These are phyloP conservation scores for Nycticebus coucang DNA, from an alignment of 2,113 vertebrate genomes.

Conservation along the genomic window DNA sequence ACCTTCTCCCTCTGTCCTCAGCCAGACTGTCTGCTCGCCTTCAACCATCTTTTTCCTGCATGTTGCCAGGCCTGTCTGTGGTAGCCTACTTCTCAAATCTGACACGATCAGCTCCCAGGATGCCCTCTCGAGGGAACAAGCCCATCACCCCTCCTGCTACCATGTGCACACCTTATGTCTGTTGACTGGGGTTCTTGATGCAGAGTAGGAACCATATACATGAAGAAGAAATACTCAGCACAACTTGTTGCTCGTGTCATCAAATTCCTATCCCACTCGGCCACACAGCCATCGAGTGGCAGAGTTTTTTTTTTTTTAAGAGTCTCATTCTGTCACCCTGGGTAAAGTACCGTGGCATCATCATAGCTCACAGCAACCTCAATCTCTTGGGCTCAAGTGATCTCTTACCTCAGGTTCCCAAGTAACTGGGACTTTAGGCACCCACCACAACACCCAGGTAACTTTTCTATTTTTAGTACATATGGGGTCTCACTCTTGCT, in stretches of 20 bases:
- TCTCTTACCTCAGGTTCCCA: no score
- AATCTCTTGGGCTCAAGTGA: no score
- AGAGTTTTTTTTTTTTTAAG: not conserved
- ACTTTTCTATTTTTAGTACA: no score
- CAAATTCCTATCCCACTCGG: not conserved
- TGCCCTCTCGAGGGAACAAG: not conserved
- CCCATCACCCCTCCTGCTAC: not conserved
- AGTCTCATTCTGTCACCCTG: no score
- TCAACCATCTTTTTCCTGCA: not conserved
- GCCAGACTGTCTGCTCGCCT: not conserved
- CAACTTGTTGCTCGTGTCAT: rapidly evolving
- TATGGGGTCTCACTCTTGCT: no score
- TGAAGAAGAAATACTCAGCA: not conserved
- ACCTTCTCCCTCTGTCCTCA: not conserved
- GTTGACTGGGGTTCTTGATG: not conserved
- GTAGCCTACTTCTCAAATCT: not conserved
- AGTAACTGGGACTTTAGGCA: no score
- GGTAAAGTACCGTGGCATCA: no score
- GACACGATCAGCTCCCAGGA: not conserved
- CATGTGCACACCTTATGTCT: rapidly evolving
- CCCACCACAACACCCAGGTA: no score
- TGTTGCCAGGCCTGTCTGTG: not conserved
- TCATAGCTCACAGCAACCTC: no score
- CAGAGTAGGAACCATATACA: not conserved
- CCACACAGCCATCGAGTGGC: not conserved